Base-by-base conservation (phyloP, 2,113 vertebrate genomes). In the Rhinoptilus africanus region DNA sequence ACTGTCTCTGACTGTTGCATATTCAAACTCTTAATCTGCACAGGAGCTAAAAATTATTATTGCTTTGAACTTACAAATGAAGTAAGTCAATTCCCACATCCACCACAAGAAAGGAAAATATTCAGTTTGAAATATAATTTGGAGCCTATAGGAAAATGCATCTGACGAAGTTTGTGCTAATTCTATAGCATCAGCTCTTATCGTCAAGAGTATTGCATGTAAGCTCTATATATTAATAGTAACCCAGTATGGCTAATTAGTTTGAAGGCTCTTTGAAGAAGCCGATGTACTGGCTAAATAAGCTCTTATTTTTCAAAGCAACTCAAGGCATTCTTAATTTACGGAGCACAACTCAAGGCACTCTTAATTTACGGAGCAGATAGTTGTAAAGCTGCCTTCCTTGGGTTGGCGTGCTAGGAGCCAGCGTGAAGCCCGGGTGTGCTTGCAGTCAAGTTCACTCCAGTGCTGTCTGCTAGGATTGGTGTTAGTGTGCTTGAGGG, bases 21-120 rank as follows among this genome's bases (percentile, higher is more conserved):
- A 92, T 95, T 95, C 94, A 94, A 87, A 88, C 32, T 76, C 91
- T 94, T 79, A 53, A 91, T 92, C 87, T 93, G 77, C 77, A 78
- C 51, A 35, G 47, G 22, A 54, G 59, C 86, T 90, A 72, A 91
- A 91, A 92, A 87, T 64, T 71, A 30, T 81, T 93, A 97, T 35
- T 92, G 81, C 97, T 97, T 96, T 97, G 97, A 97, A 97, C 89
- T 89, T 72, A 73, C 1, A 92, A 51, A 92, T 63, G 59, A 94
- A 92, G 78, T 68, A 66, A 97, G 59, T 88, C 66, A 97, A 97
- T 96, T 96, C 91, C 94, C 87, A 92, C n/a, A 89, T 92, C 71
- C 54, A 79, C 87, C 0, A 0, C 72, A 84, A 67, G 78, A 96
- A 87, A 82, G 50, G 62, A 95, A 80, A 89, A 93, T 95, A 97